Evolutionary conservation across 2,797 vertebrate species (phyloP), one percentile per base, ranked within the genome.

Genomic region (Enteromius thamalakanensis): DNA sequence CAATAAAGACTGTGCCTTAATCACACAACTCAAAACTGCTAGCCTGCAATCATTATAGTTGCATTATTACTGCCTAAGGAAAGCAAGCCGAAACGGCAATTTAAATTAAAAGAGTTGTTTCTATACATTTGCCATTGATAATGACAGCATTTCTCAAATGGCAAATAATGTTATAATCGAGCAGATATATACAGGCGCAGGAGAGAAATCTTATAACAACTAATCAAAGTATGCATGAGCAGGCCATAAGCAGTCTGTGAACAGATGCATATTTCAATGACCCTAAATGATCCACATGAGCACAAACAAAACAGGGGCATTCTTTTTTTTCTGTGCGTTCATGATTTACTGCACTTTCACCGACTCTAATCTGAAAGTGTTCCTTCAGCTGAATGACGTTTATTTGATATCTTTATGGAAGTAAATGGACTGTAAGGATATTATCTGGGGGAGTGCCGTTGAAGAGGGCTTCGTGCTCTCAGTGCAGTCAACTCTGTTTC

Each of bases 401-500:
- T 81, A 81, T 72, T 81, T 81, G 19, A 62, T 72, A 47, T 49
- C 17, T 65, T 78, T 65, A 62, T 51, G 55, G 1, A 1, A 62
- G 69, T 80, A 32, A 71, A 72, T 72, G 12, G 19, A 62, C 55
- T 72, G 68, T 71, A 34, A 72, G 68, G 53, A 72, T 47, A 47
- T 72, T 23, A 71, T 81, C 37, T 70, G 40, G 23, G 0, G 1
- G 55, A 62, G 26, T 62, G 40, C 26, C 3, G 79, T 47, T 62
- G 49, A 10, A 40, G 29, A 68, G n/a, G 53, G 68, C 37, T 81
- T 81, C 64, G 80, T 81, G 29, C 55, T 74, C 15, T 74, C 69
- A 81, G 21, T 40, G 70, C n/a, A 53, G 45, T 53, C 26, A 47
- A 29, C 7, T 81, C 45, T 64, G n/a, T 37, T 64, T 72, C 79